Evolutionary conservation across 1,140 invertebrate genomes (phyloP).

Genomic region (Asobara japonica): DNA sequence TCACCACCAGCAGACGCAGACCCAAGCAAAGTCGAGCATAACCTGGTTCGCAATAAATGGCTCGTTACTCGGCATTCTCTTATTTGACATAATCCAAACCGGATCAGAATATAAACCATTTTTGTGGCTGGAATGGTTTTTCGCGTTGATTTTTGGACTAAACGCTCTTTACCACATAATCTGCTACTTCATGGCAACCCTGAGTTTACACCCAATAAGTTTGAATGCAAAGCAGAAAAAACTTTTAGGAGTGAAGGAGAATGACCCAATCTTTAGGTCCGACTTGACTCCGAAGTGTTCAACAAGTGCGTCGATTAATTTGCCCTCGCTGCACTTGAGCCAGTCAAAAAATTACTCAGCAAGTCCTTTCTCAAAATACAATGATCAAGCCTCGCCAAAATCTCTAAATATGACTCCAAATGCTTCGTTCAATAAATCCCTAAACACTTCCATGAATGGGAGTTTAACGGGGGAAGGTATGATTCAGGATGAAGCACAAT

Average conservation of each 20-base stretch:
- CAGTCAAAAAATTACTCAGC: conserved; percentile 51
- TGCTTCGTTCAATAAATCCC: conserved; percentile 51
- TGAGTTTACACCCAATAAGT: conserved; percentile 46
- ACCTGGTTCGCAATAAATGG: conserved; percentile 57
- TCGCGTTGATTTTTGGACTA: conserved; percentile 53
- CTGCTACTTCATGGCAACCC: conserved; percentile 44
- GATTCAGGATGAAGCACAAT: conserved; percentile 53
- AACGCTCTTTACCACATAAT: conserved; percentile 55
- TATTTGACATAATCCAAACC: conserved; percentile 55
- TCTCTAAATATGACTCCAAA: conserved; percentile 48
- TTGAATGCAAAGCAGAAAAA: conserved; percentile 48
- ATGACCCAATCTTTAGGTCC: conserved; percentile 56
- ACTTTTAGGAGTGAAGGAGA: conserved; percentile 51
- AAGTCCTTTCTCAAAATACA: conserved; percentile 52
- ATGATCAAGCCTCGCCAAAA: conserved; percentile 39
- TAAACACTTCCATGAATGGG: conserved; percentile 48
- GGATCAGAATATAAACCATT: conserved; percentile 53
- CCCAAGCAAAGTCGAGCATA: conserved; percentile 50
- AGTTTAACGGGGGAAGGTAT: conserved; percentile 54
- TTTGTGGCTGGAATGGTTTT: conserved; percentile 54
- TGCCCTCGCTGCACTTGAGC: no score
- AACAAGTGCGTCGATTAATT: no score
- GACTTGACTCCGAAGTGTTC: no score
- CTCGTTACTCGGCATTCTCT: conserved; percentile 45
- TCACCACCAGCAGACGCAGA: conserved; percentile 49